Evolutionary conservation across 2,797 vertebrate species (phyloP), one percentile per base, ranked within the genome.

Genomic region (Chaunax sp.): DNA sequence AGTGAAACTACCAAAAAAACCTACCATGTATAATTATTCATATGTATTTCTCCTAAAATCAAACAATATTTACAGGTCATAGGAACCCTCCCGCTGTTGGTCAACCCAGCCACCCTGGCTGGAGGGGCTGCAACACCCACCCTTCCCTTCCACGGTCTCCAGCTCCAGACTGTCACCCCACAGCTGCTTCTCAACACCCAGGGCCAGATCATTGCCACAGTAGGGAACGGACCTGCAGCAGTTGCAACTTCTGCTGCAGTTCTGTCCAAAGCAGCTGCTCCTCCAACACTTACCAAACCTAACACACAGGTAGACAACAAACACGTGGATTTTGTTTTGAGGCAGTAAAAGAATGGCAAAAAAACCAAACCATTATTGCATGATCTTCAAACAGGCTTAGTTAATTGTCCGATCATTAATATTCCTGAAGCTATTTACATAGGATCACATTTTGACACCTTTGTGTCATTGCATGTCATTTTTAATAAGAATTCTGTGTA

Each of bases 111-210:
- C 64, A 82, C 92, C n/a, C 84, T 98, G 86, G 90, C 94, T 0
- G 92, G 94, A 5, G 91, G 93, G 10, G 70, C 90, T 4, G 70
- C 92, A 3, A 77, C 94, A 0, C 71, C 94, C 30, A 58, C 95
- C 0, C 83, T 96, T 46, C 92, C 94, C 0, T 82, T 96, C 11
- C 96, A 95, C 71, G 95, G 93, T 64, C 90, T 98, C 58, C 92
- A 97, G 91, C 87, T 98, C 11, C 96, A 98, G 78, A 91, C 97
- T 0, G 92, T 99, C 76, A 91, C 96, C 0, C 96, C 97, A 0
- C 97, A 99, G 88, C 92, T 99, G 86, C 83, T 99, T 60, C 72
- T 99, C 69, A 99, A 98, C 49, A 90, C 95, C 54, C 97, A 99
- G 87, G 97, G 97, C 51, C 97, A 98, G 89, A 94, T 99, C 81